Conservation (phyloP, 2,888 invertebrate species). For the Ophonus ardosiacus region DNA sequence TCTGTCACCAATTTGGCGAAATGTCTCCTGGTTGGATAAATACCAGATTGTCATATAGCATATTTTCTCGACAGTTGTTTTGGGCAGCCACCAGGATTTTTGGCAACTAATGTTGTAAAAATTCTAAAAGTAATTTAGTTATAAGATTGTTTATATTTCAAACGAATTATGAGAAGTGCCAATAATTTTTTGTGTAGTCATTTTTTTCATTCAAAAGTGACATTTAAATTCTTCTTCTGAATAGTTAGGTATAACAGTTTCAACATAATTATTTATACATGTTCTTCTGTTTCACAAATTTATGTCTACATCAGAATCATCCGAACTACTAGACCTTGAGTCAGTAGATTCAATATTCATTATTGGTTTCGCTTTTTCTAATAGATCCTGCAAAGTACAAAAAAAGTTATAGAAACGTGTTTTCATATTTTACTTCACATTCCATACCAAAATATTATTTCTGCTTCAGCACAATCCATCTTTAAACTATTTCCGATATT, state of each 20-base stretch:
- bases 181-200: not conserved
- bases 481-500: too few relatives aligned
- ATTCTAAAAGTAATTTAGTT: too few relatives aligned
- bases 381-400: too few relatives aligned
- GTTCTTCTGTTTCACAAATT: not conserved
- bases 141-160: too few relatives aligned
- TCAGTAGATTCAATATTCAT: not conserved
- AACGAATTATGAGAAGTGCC: too few relatives aligned
- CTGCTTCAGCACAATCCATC: too few relatives aligned
- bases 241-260: too few relatives aligned
- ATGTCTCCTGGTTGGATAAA: conserved; percentile 18
- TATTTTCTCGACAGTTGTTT: not conserved
- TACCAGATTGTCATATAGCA: not conserved
- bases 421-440: too few relatives aligned
- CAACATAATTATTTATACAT: not conserved
- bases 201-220: not conserved
- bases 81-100: conserved; percentile 20
- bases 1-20: not conserved
- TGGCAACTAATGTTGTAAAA: not conserved
- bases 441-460: too few relatives aligned
- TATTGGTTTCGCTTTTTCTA: not conserved
- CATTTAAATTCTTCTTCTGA: too few relatives aligned
- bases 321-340: not conserved
- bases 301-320: not conserved
- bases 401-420: too few relatives aligned